A percentile compares a stretch with the other conserved stretches of the same genome.
Evolutionary conservation across 2,113 vertebrate genomes (phyloP).

Genomic region (Boleophthalmus pectinirostris): DNA sequence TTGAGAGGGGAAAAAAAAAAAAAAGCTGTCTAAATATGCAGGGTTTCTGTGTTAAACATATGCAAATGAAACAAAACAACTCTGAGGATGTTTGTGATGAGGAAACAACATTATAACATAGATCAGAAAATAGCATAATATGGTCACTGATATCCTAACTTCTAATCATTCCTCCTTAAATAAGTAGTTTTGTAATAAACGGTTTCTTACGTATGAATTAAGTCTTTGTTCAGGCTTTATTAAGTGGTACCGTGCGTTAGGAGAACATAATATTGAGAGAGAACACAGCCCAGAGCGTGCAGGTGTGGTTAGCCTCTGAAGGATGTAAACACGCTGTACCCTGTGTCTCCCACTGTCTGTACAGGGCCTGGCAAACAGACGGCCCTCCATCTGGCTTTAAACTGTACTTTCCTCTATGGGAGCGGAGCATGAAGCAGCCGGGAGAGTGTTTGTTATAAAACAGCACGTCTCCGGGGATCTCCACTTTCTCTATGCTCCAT

Average conservation of each 20-base stretch:
- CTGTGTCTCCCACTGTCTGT: slow-evolving; percentile 2
- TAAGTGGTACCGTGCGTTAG: not conserved
- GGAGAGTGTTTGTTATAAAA: slow-evolving; percentile 55
- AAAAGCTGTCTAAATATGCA: too few species aligned
- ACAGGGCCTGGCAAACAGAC: slow-evolving; percentile 15
- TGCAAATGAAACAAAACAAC: too few species aligned
- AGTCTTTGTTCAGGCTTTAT: too few species aligned
- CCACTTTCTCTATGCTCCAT: slow-evolving; percentile 57
- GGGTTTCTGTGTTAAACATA: too few species aligned
- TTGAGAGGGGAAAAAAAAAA: too few species aligned
- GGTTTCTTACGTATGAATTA: too few species aligned
- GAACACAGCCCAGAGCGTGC: not conserved
- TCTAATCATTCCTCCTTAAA: too few species aligned
- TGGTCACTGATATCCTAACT: too few species aligned
- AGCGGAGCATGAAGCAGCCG: slow-evolving; percentile 25
- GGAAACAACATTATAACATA: too few species aligned
- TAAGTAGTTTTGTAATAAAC: too few species aligned
- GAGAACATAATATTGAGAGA: not conserved
- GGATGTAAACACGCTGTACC: slow-evolving; percentile 1
- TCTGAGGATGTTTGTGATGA: too few species aligned
- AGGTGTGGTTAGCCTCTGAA: slow-evolving; percentile 2
- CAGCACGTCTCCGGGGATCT: slow-evolving; percentile 55
- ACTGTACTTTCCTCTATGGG: slow-evolving; percentile 5
- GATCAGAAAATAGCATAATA: too few species aligned
- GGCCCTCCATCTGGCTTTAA: slow-evolving; percentile 30